phyloP scores from a whole-genome alignment of 2,797 vertebrate species.

The Pseudochaenichthys georgianus region DNA sequence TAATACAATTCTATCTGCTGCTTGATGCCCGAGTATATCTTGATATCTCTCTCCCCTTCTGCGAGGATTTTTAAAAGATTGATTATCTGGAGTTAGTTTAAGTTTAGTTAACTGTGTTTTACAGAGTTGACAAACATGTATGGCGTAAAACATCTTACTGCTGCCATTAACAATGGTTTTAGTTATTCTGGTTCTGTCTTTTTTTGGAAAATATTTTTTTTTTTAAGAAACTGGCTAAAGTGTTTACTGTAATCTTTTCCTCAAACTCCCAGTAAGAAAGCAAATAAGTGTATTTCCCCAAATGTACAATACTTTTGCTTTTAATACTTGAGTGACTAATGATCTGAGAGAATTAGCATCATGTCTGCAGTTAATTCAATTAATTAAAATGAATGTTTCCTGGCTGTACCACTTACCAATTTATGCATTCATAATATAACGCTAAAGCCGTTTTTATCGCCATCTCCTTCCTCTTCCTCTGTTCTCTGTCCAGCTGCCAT shows the following conservation, averaged over 20 bases:
- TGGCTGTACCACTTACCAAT: constrained; percentile 39
- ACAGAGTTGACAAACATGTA: neutral
- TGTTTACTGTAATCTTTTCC: too few species aligned
- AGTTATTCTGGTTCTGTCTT: neutral
- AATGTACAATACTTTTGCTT: neutral
- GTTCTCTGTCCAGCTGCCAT: constrained; percentile 90
- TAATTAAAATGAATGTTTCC: constrained; percentile 26
- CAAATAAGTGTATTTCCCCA: neutral
- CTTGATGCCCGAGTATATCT: neutral
- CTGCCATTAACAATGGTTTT: neutral
- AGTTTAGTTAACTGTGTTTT: neutral
- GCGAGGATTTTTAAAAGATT: neutral
- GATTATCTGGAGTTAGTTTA: neutral
- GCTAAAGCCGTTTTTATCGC: constrained; percentile 55
- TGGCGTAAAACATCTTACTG: neutral
- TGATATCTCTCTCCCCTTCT: neutral
- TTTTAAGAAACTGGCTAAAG: neutral
- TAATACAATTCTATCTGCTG: neutral
- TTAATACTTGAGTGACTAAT: neutral
- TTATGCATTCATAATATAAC: constrained; percentile 63
- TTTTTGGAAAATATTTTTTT: too few species aligned
- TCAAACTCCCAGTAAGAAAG: neutral
- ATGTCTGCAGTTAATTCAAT: constrained; percentile 18
- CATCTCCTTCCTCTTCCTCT: constrained; percentile 59
- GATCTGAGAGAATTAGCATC: constrained; percentile 5